Percentiles rank a stretch among this genome's conserved stretches.
Evolutionary conservation across 2,888 invertebrate species (phyloP).

Genomic region (Lochmaea crataegi): DNA sequence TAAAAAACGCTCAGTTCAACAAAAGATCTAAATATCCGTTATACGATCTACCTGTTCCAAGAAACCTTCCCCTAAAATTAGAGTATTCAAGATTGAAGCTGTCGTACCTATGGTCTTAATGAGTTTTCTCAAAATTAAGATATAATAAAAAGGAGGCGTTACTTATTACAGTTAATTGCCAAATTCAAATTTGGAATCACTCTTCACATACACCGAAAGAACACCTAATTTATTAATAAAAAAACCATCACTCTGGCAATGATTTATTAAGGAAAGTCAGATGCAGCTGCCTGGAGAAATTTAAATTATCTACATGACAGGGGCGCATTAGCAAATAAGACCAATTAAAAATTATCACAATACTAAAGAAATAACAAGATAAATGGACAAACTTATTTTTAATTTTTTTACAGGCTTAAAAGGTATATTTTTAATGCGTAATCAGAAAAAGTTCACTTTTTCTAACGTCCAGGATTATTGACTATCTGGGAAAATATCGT

Average conservation of each 20-base stretch:
- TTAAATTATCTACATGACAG: conserved; percentile 38
- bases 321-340: not conserved
- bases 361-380: not conserved
- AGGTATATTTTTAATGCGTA: too few species aligned
- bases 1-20: too few species aligned
- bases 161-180: conserved; percentile 39
- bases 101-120: conserved; percentile 7
- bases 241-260: conserved; percentile 40
- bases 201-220: conserved; percentile 30
- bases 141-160: conserved; percentile 32
- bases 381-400: too few species aligned
- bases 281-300: conserved; percentile 42
- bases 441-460: too few species aligned
- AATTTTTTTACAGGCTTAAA: too few species aligned
- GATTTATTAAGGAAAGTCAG: conserved; percentile 43
- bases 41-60: not conserved
- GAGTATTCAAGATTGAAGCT: not conserved
- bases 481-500: too few species aligned
- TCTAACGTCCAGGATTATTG: too few species aligned
- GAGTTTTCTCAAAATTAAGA: conserved; percentile 31
- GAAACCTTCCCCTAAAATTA: not conserved
- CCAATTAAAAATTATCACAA: not conserved
- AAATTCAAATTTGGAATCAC: conserved; percentile 36
- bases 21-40: too few species aligned
- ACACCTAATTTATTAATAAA: conserved; percentile 39